phyloP scores from a whole-genome alignment of 2,888 invertebrate species.

The Drosophila prolongata region DNA sequence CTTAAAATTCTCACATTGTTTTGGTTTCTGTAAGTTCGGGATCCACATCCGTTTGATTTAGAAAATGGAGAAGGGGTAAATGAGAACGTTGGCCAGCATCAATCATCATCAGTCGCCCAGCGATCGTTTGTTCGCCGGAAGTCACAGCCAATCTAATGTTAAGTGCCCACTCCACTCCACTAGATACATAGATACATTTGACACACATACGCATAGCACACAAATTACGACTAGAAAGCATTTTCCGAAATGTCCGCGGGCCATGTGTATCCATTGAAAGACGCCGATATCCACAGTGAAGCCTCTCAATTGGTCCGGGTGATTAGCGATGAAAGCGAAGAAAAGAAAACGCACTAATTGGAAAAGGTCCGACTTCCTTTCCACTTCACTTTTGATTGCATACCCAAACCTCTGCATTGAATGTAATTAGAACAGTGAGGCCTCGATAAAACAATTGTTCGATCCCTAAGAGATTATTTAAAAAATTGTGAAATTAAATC shows the following conservation, averaged over 20 bases:
- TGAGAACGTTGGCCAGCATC: constrained; percentile 53
- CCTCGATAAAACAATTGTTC: background rate
- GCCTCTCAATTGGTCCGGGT: constrained; percentile 17
- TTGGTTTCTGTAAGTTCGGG: background rate
- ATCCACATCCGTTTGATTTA: constrained; percentile 3
- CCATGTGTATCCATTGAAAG: constrained; percentile 19
- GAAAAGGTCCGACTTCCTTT: constrained; percentile 28
- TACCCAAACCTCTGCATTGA: background rate
- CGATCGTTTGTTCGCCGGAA: constrained; percentile 68
- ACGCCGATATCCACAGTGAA: constrained; percentile 29
- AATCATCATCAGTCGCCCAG: constrained; percentile 61
- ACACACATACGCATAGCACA: constrained; percentile 21
- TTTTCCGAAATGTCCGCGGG: constrained; percentile 68
- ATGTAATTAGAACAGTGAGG: constrained; percentile 1
- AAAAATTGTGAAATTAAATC: too few species aligned
- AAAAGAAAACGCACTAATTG: constrained; percentile 24
- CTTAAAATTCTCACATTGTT: too few species aligned
- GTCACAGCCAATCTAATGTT: constrained; percentile 75
- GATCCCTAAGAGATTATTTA: too few species aligned
- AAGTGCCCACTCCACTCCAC: constrained; percentile 73
- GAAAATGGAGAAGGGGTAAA: background rate
- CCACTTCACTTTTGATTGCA: constrained; percentile 24
- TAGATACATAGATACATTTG: constrained; percentile 20
- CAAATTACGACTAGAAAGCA: constrained; percentile 64
- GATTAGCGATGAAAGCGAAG: constrained; percentile 20